Percentiles rank a stretch among this genome's conserved stretches.
phyloP scores from a whole-genome alignment of 2,113 vertebrate species.

The Otus sunia region DNA sequence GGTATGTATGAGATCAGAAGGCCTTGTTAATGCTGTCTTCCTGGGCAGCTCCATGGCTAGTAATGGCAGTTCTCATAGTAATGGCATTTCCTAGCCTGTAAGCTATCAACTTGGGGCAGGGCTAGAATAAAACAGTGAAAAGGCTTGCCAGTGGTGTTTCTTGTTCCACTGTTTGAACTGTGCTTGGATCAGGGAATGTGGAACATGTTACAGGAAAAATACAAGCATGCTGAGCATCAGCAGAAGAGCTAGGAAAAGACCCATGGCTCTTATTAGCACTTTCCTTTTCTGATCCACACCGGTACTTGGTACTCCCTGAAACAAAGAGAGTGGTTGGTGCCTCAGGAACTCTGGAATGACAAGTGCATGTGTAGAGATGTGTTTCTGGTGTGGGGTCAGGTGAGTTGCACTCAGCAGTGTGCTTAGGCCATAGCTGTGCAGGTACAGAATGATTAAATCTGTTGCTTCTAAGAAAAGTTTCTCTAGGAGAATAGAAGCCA shows the following conservation, averaged over 20 bases:
- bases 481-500: background rate
- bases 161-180: background rate
- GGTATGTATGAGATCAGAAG: background rate
- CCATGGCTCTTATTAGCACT: background rate
- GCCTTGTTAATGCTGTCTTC: background rate
- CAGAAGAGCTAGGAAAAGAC: background rate
- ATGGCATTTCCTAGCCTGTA: background rate
- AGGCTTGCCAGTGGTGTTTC: accelerated
- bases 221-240: background rate
- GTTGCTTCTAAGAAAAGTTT: background rate
- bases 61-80: background rate
- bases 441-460: background rate
- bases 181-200: background rate
- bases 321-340: background rate
- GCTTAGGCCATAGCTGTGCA: background rate
- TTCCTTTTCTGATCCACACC: background rate
- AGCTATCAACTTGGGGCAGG: background rate
- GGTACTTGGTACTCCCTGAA: background rate
- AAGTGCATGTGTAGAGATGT: background rate
- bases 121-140: background rate
- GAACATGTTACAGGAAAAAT: background rate
- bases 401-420: background rate
- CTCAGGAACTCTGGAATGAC: background rate
- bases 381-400: background rate
- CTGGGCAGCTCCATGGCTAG: background rate